Evolutionary conservation across 2,888 invertebrate species (phyloP), one percentile per base, ranked within the genome.

Genomic region (Eristalis arbustorum): DNA sequence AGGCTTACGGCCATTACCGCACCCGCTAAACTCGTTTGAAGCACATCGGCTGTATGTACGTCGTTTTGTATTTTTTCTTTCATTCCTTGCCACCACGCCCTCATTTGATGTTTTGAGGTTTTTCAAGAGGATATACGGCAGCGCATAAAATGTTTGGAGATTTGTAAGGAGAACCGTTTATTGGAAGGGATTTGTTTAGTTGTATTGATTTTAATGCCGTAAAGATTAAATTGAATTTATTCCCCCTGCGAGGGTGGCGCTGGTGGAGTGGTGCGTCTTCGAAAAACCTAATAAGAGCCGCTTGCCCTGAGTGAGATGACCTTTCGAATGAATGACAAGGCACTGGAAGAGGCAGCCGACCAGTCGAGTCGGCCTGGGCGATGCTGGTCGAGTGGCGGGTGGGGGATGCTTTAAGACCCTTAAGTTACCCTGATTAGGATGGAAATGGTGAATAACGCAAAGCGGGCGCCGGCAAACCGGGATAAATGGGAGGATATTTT

Each of bases 161-260:
- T 85, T 85, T 82, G 85, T 82, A 74, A 77, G 34, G 57, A n/a
- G n/a, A 74, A 74, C 57, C 74, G 62, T 78, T 85, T 85, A 78
- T 64, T 82, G 85, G 63, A 82, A 67, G 82, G 82, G 85, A 82
- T 85, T 85, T 85, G 77, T 82, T 85, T 82, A 74, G 82, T 85
- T 82, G 77, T 81, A 82, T 85, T 85, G 85, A 85, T 82, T 85
- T 72, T 85, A 77, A 85, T 85, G 63, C 76, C 73, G 76, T 77
- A 66, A 81, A 85, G 85, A 82, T 77, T 82, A 82, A 85, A 82
- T 81, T 82, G 73, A 85, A 81, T 77, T 81, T 85, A 73, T 76
- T 56, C 18, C 18, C 68, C 69, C 61, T 69, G 3, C 18, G 62
- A 8, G 18, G 73, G 23, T 3, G 37, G 1, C n/a, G n/a, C n/a